Evolutionary conservation across 1,140 invertebrate genomes (phyloP).

Genomic region (Apis florea): DNA sequence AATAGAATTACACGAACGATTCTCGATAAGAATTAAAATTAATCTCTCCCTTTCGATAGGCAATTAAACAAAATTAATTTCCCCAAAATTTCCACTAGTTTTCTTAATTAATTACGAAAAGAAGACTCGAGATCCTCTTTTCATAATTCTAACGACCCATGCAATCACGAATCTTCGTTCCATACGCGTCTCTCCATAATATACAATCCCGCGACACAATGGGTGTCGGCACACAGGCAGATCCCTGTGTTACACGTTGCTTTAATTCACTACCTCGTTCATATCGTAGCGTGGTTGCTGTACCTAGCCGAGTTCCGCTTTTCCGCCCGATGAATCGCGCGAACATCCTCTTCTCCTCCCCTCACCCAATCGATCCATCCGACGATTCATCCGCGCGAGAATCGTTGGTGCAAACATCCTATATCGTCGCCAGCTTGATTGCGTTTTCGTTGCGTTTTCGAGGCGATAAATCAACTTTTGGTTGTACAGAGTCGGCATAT

Average conservation of each 20-base stretch:
- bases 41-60: no score
- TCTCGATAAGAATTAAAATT: no score
- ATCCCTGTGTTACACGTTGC: neutral
- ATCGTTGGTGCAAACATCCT: conserved; percentile 5
- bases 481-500: neutral
- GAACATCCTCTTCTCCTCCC: neutral
- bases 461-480: neutral
- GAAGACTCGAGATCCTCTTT: no score
- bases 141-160: no score
- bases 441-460: conserved; percentile 10
- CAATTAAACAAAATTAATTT: no score
- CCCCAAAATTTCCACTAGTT: no score
- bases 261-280: neutral
- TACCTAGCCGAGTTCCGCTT: neutral
- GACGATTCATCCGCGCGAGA: neutral
- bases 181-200: no score
- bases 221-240: neutral
- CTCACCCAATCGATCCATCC: neutral
- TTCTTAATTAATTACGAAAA: no score
- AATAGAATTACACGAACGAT: no score
- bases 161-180: no score
- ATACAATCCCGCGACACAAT: no score
- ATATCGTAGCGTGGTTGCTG: neutral
- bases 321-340: neutral
- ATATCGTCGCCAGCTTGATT: neutral